Percentiles rank a stretch among this genome's conserved stretches.
Conservation (phyloP, 1,140 invertebrate genomes). For the Hermatobates lingyangjiaoensis region DNA sequence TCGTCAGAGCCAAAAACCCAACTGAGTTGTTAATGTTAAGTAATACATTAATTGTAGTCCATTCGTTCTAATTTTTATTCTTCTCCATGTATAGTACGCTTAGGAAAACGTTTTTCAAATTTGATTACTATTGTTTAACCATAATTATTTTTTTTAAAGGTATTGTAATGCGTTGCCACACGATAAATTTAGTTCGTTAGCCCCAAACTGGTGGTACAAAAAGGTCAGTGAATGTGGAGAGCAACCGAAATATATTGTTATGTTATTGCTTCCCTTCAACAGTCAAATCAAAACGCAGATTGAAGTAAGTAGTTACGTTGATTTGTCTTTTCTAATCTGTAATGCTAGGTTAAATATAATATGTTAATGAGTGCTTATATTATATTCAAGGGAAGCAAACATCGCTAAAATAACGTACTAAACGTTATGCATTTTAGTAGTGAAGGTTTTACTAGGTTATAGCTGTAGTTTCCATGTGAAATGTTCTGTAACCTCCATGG, state of each 20-base stretch:
- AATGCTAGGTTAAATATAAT: not conserved
- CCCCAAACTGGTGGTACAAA: conserved; percentile 13
- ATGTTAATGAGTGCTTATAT: too few species aligned
- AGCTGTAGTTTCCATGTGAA: too few species aligned
- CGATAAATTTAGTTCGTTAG: conserved; percentile 62
- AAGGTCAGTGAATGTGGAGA: conserved; percentile 5
- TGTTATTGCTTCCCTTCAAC: conserved; percentile 14
- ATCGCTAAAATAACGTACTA: too few species aligned
- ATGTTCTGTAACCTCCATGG: too few species aligned
- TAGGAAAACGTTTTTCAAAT: not conserved
- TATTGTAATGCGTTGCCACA: conserved; percentile 58
- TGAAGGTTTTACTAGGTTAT: too few species aligned
- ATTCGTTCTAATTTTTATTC: conserved; percentile 4
- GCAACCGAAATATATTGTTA: not conserved
- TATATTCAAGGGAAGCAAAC: too few species aligned
- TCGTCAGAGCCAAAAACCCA: too few species aligned
- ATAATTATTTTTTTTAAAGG: conserved; percentile 21
- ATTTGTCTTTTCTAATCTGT: not conserved
- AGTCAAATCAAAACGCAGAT: conserved; percentile 8
- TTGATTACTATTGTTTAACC: not conserved
- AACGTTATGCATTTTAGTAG: too few species aligned
- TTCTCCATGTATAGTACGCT: not conserved
- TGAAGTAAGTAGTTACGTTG: conserved; percentile 13
- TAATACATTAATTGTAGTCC: too few species aligned
- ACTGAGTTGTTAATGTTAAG: too few species aligned